phyloP scores from a whole-genome alignment of 2,888 invertebrate species.

The Tenthredo notha region DNA sequence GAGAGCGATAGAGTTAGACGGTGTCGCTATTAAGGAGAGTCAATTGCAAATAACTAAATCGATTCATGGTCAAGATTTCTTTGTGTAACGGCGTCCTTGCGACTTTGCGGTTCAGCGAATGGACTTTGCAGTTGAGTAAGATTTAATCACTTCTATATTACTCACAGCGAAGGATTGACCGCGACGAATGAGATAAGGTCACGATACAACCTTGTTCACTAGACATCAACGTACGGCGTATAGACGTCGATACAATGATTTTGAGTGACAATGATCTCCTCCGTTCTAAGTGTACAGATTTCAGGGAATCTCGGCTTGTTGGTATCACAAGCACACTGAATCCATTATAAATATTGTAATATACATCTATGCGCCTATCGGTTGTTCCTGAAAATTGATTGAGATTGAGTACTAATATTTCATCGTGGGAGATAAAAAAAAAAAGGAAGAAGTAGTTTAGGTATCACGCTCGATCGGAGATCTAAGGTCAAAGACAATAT shows the following conservation, averaged over 20 bases:
- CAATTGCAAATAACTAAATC: neutral
- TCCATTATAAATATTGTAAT: neutral
- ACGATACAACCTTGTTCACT: conserved; percentile 9
- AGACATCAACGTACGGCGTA: neutral
- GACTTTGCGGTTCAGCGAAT: neutral
- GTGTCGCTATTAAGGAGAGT: neutral
- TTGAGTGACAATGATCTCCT: neutral
- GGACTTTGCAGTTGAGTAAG: neutral
- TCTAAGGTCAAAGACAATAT: neutral
- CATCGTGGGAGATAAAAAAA: neutral
- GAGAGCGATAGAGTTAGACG: neutral
- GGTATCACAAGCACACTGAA: neutral
- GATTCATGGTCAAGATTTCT: conserved; percentile 13
- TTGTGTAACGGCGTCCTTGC: neutral
- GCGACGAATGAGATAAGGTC: conserved; percentile 28
- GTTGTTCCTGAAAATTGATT: too few relatives aligned
- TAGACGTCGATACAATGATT: neutral
- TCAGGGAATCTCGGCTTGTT: neutral
- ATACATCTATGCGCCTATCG: neutral
- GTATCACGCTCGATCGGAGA: neutral
- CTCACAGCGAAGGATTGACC: conserved; percentile 27
- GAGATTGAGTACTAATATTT: neutral
- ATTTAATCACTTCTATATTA: conserved; percentile 12
- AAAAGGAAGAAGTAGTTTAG: neutral
- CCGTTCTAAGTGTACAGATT: neutral